Conservation (phyloP, 1,140 invertebrate species). For the Cyclina sinensis region DNA sequence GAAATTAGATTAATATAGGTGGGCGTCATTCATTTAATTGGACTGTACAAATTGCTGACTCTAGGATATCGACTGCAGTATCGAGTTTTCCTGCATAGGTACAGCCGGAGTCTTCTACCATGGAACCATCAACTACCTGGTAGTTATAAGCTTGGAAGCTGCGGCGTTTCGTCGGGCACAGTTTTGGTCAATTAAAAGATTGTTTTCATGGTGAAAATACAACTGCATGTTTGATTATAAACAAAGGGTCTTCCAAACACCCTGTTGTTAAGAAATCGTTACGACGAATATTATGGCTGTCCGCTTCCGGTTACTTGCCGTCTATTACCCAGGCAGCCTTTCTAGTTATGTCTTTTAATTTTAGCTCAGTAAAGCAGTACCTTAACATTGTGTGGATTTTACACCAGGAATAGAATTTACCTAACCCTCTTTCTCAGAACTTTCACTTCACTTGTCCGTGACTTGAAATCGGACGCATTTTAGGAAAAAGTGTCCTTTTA, state of each 20-base stretch:
- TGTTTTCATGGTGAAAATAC: slow-evolving; percentile 7
- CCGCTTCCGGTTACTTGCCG: neutral
- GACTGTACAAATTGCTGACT: neutral
- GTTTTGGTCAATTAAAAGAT: neutral
- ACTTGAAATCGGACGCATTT: no score
- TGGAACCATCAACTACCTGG: slow-evolving; percentile 40
- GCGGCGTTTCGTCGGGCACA: neutral
- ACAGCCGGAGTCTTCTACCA: neutral
- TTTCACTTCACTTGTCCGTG: no score
- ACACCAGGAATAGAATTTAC: no score
- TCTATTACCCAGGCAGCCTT: neutral
- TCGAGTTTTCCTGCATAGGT: slow-evolving; percentile 25
- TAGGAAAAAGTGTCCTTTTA: no score
- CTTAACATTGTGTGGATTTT: no score
- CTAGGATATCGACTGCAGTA: neutral
- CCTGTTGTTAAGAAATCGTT: neutral
- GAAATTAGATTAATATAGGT: slow-evolving; percentile 10
- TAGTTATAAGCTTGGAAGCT: neutral
- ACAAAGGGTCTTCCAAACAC: slow-evolving; percentile 32
- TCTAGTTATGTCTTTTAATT: no score
- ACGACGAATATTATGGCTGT: slow-evolving; percentile 13
- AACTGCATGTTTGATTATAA: slow-evolving; percentile 19
- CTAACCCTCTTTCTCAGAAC: no score
- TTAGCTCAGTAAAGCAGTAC: no score
- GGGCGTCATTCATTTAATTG: slow-evolving; percentile 21